Base-by-base conservation (phyloP, 2,797 vertebrate species). In the Esox masquinongy region DNA sequence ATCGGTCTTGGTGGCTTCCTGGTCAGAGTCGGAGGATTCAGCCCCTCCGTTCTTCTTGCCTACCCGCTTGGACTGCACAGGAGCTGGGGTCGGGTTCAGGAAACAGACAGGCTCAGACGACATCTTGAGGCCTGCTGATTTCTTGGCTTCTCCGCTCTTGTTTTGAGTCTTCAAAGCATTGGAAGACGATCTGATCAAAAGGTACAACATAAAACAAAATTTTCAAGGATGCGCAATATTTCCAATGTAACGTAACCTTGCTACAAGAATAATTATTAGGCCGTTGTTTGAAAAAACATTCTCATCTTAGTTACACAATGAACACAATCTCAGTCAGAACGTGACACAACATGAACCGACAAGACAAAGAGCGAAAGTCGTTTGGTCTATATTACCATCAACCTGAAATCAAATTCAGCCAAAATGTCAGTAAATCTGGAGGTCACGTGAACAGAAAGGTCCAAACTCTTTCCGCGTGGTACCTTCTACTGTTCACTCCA, bases 11-110 rank as follows among this genome's bases (percentile, higher is more conserved):
- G 94, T 94, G 39, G 94, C 93, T 77, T 95, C 95, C 0, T 77
- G 84, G 29, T 96, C 95, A 2, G 94, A 95, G 75, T 95, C 95
- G 0, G 95, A 94, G 6, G 78, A 83, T n/a, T 78, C 61, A 1
- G 47, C 47, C 0, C 90, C 93, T 0, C 85, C 89, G 72, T 17
- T 85, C 90, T 82, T 81, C 77, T 43, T 82, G 5, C 85, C 29
- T 63, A 66, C 74, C 68, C 16, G 74, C 77, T 85, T 80, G 15
- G 73, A 67, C 12, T 75, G 86, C 50, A 74, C 29, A 9, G 64
- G 24, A 69, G 29, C 22, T 24, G 36, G 3, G 51, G 68, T 1
- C 49, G 69, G 12, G 70, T 43, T 43, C 15, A 29, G 12, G 47
- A 63, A n/a, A 34, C 77, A 17, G 36, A 61, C 67, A 26, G 61